A percentile compares a stretch with the other conserved stretches of the same genome.
Evolutionary conservation across 2,113 vertebrate genomes (phyloP).

Genomic region (Lethenteron reissneri): DNA sequence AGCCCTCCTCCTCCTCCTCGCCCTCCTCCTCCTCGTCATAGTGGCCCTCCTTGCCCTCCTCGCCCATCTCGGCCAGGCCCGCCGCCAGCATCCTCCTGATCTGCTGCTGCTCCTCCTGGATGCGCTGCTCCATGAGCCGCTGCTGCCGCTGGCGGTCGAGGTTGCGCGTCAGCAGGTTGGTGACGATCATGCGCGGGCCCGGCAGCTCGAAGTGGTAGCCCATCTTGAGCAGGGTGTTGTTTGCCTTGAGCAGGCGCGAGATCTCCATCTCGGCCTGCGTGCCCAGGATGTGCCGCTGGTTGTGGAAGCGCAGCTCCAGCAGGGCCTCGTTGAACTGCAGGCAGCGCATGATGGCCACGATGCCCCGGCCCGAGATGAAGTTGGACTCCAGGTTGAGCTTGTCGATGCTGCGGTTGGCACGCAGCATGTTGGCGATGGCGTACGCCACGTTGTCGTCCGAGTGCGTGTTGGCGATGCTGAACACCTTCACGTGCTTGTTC

Average conservation of each 20-base stretch:
- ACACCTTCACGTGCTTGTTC: constrained; percentile 55
- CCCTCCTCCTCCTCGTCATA: no score
- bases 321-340: constrained; percentile 85
- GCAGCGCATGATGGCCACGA: constrained; percentile 71
- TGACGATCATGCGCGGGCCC: constrained; percentile 87
- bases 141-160: constrained; percentile 27
- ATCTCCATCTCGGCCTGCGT: constrained; percentile 79
- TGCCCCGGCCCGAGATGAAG: constrained; percentile 64
- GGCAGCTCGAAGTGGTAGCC: constrained; percentile 87
- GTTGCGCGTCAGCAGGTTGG: constrained; percentile 73
- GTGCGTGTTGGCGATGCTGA: constrained; percentile 75
- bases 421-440: constrained; percentile 66
- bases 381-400: constrained; percentile 85
- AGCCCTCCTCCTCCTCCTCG: no score
- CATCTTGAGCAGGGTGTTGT: constrained; percentile 71
- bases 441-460: constrained; percentile 61
- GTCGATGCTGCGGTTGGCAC: constrained; percentile 67
- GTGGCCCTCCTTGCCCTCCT: no score
- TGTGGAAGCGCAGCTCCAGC: constrained; percentile 85
- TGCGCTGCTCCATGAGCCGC: no score
- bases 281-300: constrained; percentile 85
- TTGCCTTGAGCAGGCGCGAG: constrained; percentile 65
- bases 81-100: no score
- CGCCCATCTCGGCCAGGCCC: no score
- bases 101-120: no score